A percentile compares a stretch with the other conserved stretches of the same genome.
Evolutionary conservation across 1,140 invertebrate genomes (phyloP).

Genomic region (Oscheius sp.): DNA sequence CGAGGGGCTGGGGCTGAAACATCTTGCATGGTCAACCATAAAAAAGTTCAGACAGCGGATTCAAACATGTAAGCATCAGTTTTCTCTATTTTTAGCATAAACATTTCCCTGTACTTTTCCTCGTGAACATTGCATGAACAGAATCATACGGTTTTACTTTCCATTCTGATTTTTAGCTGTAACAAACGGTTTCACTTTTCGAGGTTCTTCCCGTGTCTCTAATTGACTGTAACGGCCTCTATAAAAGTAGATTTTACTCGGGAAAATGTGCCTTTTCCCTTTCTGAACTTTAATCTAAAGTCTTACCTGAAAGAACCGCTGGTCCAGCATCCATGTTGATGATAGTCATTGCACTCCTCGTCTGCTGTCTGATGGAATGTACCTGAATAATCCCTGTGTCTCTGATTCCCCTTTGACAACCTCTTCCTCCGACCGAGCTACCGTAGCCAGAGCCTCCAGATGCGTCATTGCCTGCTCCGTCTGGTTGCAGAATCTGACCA

Average conservation of each 20-base stretch:
- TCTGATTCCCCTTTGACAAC: too few species aligned
- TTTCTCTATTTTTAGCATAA: too few species aligned
- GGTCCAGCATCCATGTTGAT: slow-evolving; percentile 20
- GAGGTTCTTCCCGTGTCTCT: not conserved
- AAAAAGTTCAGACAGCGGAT: too few species aligned
- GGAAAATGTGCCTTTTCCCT: not conserved
- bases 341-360: slow-evolving; percentile 8
- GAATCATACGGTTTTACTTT: too few species aligned
- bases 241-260: not conserved
- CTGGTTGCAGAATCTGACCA: slow-evolving; percentile 30
- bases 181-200: not conserved
- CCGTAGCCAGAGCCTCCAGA: slow-evolving; percentile 23
- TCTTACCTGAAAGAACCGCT: not conserved
- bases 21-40: too few species aligned
- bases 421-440: slow-evolving; percentile 23
- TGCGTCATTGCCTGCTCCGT: slow-evolving; percentile 34
- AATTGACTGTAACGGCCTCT: not conserved
- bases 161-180: not conserved
- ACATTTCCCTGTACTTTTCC: too few species aligned
- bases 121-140: too few species aligned
- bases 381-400: too few species aligned
- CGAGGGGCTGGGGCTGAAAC: too few species aligned
- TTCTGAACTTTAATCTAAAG: not conserved
- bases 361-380: slow-evolving; percentile 30
- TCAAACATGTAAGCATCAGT: too few species aligned